These are phyloP conservation scores for Furcifer pardalis DNA, from an alignment of 2,797 vertebrate genomes.

Conservation along the genomic window DNA sequence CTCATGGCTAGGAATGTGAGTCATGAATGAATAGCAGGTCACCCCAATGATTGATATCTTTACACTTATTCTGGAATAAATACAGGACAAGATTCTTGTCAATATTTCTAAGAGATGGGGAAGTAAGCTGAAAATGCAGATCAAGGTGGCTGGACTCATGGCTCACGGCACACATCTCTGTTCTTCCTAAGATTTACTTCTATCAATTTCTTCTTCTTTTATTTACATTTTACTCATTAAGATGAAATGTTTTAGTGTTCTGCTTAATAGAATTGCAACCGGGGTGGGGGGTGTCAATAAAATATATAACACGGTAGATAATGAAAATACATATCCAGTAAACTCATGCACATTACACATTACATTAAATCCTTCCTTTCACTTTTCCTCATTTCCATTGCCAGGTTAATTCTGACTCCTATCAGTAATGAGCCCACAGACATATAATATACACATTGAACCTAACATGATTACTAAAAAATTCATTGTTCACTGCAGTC, in stretches of 20 bases:
- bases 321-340: neutral
- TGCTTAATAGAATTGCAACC: neutral
- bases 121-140: neutral
- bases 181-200: slow-evolving; percentile 13
- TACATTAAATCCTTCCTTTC: neutral
- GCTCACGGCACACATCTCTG: neutral
- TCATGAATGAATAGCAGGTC: too few relatives aligned
- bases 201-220: neutral
- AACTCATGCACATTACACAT: neutral
- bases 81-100: too few relatives aligned
- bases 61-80: too few relatives aligned
- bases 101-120: too few relatives aligned
- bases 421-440: neutral
- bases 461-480: neutral
- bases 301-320: neutral
- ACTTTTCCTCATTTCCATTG: neutral
- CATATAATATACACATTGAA: neutral
- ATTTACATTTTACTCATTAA: neutral
- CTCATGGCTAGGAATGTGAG: too few relatives aligned
- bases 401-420: neutral
- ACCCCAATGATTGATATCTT: too few relatives aligned
- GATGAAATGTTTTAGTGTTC: neutral
- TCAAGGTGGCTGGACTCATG: too few relatives aligned
- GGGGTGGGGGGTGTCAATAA: neutral
- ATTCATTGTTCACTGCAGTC: neutral